Percentiles rank a stretch among this genome's conserved stretches.
phyloP scores from a whole-genome alignment of 2,888 invertebrate genomes.

The Lissonota sp. region DNA sequence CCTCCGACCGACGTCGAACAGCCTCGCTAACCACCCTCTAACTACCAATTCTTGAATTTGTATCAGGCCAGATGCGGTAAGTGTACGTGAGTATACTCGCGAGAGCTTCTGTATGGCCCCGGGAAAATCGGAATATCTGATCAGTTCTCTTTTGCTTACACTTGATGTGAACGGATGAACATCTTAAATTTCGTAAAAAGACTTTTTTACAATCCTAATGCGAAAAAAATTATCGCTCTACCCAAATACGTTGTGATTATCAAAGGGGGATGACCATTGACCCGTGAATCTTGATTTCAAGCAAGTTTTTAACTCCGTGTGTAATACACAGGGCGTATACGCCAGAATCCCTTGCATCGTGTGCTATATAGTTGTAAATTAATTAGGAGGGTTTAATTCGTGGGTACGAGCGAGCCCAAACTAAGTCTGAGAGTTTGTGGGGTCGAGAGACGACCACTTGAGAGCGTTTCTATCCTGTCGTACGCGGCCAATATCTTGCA shows the following conservation, averaged over 20 bases:
- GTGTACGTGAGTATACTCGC: slow-evolving; percentile 21
- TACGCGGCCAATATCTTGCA: slow-evolving; percentile 74
- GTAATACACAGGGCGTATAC: slow-evolving; percentile 26
- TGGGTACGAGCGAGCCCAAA: slow-evolving; percentile 61
- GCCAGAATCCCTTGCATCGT: slow-evolving; percentile 25
- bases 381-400: slow-evolving; percentile 80
- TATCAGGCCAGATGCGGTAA: slow-evolving; percentile 71
- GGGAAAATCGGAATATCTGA: slow-evolving; percentile 30
- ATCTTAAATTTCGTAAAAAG: too few species aligned
- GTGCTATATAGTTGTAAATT: slow-evolving; percentile 76
- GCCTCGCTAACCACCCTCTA: slow-evolving; percentile 75
- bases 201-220: too few species aligned
- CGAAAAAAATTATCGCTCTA: too few species aligned
- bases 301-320: slow-evolving; percentile 4
- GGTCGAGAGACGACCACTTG: slow-evolving; percentile 39
- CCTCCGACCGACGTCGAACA: slow-evolving; percentile 71
- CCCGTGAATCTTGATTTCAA: slow-evolving; percentile 13
- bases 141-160: not conserved
- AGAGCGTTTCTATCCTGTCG: slow-evolving; percentile 24
- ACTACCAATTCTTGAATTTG: slow-evolving; percentile 81
- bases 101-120: slow-evolving; percentile 1
- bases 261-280: slow-evolving; percentile 30
- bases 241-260: slow-evolving; percentile 44
- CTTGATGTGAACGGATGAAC: too few species aligned
- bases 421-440: slow-evolving; percentile 47